Evolutionary conservation across 2,113 vertebrate species (phyloP).

Genomic region (Malurus elegans): DNA sequence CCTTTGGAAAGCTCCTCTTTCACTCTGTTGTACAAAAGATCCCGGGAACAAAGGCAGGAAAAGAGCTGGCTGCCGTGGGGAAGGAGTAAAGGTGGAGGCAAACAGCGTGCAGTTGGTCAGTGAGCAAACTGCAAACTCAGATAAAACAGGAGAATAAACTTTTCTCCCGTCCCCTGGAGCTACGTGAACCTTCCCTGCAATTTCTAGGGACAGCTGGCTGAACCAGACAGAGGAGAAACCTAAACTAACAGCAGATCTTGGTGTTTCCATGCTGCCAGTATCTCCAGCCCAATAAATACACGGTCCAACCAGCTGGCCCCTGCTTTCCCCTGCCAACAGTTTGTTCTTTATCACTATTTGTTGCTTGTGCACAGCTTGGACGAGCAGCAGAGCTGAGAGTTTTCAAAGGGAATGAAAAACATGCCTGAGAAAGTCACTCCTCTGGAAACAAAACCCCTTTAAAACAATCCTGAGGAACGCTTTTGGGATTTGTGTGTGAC

Average conservation of each 20-base stretch:
- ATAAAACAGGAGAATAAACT: not conserved
- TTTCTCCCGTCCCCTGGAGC: not conserved
- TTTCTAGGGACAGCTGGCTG: not conserved
- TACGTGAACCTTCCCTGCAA: not conserved
- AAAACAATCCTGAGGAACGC: not conserved
- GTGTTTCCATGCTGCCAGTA: not conserved
- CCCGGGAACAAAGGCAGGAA: not conserved
- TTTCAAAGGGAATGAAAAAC: not conserved
- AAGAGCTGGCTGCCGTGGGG: not conserved
- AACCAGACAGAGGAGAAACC: not conserved
- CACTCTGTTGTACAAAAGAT: not conserved
- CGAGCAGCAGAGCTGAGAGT: not conserved
- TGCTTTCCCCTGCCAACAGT: not conserved
- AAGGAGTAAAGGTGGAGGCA: not conserved
- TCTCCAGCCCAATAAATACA: not conserved
- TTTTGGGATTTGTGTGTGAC: not conserved
- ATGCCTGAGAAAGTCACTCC: not conserved
- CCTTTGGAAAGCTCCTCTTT: not conserved
- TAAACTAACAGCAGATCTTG: not conserved
- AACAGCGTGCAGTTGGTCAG: accelerated
- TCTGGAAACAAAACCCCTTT: not conserved
- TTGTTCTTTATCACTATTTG: not conserved
- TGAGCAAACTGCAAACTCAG: not conserved
- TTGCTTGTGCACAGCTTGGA: not conserved
- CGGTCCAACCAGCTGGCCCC: not conserved